These are phyloP conservation scores for Mellilla xanthometata DNA, from an alignment of 2,888 invertebrate genomes.

Conservation along the genomic window DNA sequence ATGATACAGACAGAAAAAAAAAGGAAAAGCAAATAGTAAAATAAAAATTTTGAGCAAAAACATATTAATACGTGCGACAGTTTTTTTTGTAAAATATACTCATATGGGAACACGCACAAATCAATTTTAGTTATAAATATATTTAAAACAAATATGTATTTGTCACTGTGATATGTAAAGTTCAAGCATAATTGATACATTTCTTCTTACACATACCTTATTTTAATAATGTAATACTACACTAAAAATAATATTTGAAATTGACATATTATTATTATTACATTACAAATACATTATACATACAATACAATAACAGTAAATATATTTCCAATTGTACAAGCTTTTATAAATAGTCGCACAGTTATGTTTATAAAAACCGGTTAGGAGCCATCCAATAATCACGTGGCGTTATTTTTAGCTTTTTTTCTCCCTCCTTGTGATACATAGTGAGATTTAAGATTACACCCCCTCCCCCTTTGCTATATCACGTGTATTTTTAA, in stretches of 20 bases:
- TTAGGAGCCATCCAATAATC: too few relatives aligned
- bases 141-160: too few relatives aligned
- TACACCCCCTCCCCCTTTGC: too few relatives aligned
- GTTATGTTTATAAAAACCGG: too few relatives aligned
- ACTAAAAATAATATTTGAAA: slow-evolving; percentile 31
- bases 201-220: slow-evolving; percentile 22
- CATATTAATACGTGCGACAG: slow-evolving; percentile 23
- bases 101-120: too few relatives aligned
- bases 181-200: slow-evolving; percentile 59
- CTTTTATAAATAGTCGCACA: slow-evolving; percentile 52
- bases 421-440: too few relatives aligned
- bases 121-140: too few relatives aligned
- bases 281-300: background rate
- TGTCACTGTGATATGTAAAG: slow-evolving; percentile 76
- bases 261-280: slow-evolving; percentile 22
- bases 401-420: too few relatives aligned
- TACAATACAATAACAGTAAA: background rate
- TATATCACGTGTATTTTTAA: too few relatives aligned
- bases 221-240: slow-evolving; percentile 23
- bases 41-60: slow-evolving; percentile 40
- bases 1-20: slow-evolving; percentile 32
- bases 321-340: slow-evolving; percentile 44
- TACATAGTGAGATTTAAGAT: too few relatives aligned
- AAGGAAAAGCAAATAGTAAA: slow-evolving; percentile 27
- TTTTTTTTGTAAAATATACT: too few relatives aligned